Conservation (phyloP, 2,888 invertebrate species). For the Amphipoea oculea region DNA sequence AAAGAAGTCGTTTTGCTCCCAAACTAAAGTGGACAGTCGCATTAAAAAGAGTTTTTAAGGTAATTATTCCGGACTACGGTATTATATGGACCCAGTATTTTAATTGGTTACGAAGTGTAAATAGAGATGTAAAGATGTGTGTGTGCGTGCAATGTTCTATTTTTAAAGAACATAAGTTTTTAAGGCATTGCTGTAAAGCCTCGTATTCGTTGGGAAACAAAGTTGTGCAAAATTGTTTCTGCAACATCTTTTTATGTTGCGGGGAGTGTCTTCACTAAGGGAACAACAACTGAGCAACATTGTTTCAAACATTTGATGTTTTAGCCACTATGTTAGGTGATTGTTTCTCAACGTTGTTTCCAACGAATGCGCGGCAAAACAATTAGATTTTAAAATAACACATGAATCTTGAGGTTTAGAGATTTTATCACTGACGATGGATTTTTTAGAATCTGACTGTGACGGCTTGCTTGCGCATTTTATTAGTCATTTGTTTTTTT, state of each 20-base stretch:
- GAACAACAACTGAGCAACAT: background rate
- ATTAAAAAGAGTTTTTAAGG: background rate
- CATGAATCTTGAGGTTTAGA: conserved; percentile 24
- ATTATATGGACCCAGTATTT: conserved; percentile 40
- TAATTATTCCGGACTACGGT: conserved; percentile 10
- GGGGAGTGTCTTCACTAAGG: background rate
- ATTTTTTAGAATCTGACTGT: conserved; percentile 16
- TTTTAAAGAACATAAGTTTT: conserved; percentile 25
- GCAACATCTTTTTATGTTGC: conserved; percentile 2
- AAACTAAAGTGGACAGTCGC: conserved; percentile 23
- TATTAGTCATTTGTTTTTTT: conserved; percentile 31
- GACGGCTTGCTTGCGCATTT: conserved; percentile 30
- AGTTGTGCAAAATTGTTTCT: conserved; percentile 1
- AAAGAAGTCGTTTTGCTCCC: conserved; percentile 6
- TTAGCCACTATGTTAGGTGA: background rate
- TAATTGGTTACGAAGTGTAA: conserved; percentile 52
- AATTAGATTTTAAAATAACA: conserved; percentile 25
- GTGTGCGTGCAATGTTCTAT: conserved; percentile 39
- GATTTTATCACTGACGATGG: conserved; percentile 12
- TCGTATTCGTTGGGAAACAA: background rate
- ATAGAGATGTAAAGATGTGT: conserved; percentile 57
- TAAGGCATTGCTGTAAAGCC: conserved; percentile 17
- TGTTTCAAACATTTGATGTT: background rate
- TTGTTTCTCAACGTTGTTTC: background rate
- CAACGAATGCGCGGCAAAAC: conserved; percentile 4